These are phyloP conservation scores for Sturmia bella DNA, from an alignment of 2,888 invertebrate species.

Conservation along the genomic window DNA sequence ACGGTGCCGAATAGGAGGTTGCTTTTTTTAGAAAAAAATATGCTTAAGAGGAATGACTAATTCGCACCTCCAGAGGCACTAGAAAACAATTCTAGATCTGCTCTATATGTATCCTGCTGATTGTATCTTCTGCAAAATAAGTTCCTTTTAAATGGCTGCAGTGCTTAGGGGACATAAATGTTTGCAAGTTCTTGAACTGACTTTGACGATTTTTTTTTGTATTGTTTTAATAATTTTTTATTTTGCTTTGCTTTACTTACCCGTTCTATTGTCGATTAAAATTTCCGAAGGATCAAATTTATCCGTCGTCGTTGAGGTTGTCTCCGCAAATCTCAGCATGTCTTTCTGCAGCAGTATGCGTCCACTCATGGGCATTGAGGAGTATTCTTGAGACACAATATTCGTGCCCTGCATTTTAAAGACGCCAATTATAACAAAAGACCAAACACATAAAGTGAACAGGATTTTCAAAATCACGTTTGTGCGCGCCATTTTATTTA, in stretches of 20 bases:
- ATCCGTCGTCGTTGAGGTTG: slow-evolving; percentile 82
- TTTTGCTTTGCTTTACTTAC: slow-evolving; percentile 71
- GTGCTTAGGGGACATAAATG: no score
- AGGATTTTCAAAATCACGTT: slow-evolving; percentile 81
- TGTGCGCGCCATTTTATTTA: slow-evolving; percentile 78
- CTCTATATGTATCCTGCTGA: no score
- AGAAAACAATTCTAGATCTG: no score
- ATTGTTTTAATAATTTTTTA: neutral
- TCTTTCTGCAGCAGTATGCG: slow-evolving; percentile 81
- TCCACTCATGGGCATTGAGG: slow-evolving; percentile 79
- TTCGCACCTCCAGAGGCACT: no score
- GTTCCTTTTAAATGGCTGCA: no score
- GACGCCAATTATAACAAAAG: slow-evolving; percentile 81
- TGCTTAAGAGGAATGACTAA: no score
- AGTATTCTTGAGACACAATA: slow-evolving; percentile 80
- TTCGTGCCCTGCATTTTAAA: slow-evolving; percentile 81
- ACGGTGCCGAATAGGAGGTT: no score
- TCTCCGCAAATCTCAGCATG: slow-evolving; percentile 79
- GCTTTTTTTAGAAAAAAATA: no score
- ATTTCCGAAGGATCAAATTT: slow-evolving; percentile 81
- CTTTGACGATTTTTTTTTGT: no score
- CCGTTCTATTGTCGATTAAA: slow-evolving; percentile 81
- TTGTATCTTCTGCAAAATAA: no score
- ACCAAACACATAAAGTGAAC: slow-evolving; percentile 82
- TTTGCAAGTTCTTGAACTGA: no score